phyloP scores from a whole-genome alignment of 1,140 invertebrate genomes.

The Harlomillsia oculata region DNA sequence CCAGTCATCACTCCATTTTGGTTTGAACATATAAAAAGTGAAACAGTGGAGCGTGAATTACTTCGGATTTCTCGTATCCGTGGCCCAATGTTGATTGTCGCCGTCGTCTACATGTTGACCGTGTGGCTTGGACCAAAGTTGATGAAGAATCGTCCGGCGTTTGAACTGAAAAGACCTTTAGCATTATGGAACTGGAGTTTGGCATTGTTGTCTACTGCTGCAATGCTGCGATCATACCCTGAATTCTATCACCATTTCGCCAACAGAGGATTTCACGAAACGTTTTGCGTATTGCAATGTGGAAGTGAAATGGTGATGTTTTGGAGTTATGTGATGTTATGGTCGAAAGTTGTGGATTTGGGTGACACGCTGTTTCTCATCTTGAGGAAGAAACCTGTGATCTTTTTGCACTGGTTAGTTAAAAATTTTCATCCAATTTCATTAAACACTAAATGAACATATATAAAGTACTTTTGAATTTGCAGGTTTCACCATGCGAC shows the following conservation, averaged over 20 bases:
- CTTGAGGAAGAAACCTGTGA: slow-evolving; percentile 21
- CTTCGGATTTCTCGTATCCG: too few relatives aligned
- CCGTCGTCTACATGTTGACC: slow-evolving; percentile 42
- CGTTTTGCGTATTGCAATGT: background rate
- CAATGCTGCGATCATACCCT: slow-evolving; percentile 5
- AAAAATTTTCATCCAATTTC: background rate
- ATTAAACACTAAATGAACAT: background rate
- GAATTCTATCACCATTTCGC: slow-evolving; percentile 2
- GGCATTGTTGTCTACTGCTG: slow-evolving; percentile 15
- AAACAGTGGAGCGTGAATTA: too few relatives aligned
- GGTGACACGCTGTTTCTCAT: slow-evolving; percentile 28
- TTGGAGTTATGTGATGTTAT: slow-evolving; percentile 2
- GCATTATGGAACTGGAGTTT: slow-evolving; percentile 21
- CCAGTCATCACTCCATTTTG: too few relatives aligned
- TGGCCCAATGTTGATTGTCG: too few relatives aligned
- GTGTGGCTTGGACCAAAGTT: slow-evolving; percentile 2
- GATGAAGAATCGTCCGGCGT: slow-evolving; percentile 8
- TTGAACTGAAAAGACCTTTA: slow-evolving; percentile 6
- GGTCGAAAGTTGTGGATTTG: slow-evolving; percentile 11
- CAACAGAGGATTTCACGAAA: background rate
- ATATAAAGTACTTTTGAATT: background rate
- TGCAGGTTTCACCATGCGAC: slow-evolving; percentile 47
- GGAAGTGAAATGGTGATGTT: background rate
- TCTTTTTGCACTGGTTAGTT: slow-evolving; percentile 27
- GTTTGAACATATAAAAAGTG: too few relatives aligned